Conservation (phyloP, 1,140 invertebrate species). For the Zaprionus capensis region DNA sequence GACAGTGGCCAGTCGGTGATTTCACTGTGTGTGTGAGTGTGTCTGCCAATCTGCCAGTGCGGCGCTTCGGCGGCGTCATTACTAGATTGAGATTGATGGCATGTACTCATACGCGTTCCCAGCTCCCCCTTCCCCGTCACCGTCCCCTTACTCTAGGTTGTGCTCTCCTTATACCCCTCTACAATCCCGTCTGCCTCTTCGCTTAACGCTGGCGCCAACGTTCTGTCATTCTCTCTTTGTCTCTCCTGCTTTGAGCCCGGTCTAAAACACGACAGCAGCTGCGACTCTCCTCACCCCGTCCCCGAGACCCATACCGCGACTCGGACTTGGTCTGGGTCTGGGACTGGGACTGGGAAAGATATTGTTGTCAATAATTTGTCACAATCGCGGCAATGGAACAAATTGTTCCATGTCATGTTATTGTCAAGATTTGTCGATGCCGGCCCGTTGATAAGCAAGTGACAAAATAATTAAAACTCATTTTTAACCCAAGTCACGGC, state of each 20-base stretch:
- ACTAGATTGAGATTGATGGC: slow-evolving; percentile 81
- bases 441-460: slow-evolving; percentile 69
- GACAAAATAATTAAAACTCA: slow-evolving; percentile 83
- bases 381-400: slow-evolving; percentile 77
- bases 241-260: slow-evolving; percentile 16
- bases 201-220: slow-evolving; percentile 29
- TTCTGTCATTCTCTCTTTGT: slow-evolving; percentile 25
- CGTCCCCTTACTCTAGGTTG: neutral
- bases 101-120: slow-evolving; percentile 42
- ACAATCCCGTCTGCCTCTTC: slow-evolving; percentile 2
- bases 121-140: neutral
- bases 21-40: slow-evolving; percentile 8
- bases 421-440: slow-evolving; percentile 78
- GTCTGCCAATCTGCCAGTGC: slow-evolving; percentile 40
- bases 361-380: slow-evolving; percentile 84
- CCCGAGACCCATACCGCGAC: too few relatives aligned
- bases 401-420: slow-evolving; percentile 82
- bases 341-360: slow-evolving; percentile 29
- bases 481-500: slow-evolving; percentile 51
- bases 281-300: slow-evolving; percentile 15
- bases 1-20: too few relatives aligned
- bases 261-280: slow-evolving; percentile 23
- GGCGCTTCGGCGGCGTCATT: slow-evolving; percentile 73
- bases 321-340: neutral
- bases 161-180: slow-evolving; percentile 2